Evolutionary conservation across 2,888 invertebrate species (phyloP).

Genomic region (Carterocephalus palaemon): DNA sequence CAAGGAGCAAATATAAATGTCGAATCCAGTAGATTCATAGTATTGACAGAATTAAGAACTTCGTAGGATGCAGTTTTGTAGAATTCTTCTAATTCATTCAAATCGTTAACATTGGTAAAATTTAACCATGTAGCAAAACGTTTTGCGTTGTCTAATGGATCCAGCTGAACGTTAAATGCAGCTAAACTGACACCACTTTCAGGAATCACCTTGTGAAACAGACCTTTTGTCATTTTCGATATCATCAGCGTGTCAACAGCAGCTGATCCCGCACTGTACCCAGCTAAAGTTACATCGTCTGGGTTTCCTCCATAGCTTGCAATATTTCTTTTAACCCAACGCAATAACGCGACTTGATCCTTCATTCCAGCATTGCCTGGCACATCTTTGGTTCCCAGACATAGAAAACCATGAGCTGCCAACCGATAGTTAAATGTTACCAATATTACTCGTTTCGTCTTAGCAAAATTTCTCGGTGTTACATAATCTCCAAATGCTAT

Average conservation of each 20-base stretch:
- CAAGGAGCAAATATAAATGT: conserved; percentile 34
- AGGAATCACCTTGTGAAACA: conserved; percentile 47
- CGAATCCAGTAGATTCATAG: conserved; percentile 30
- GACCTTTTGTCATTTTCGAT: conserved; percentile 41
- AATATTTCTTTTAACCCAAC: conserved; percentile 43
- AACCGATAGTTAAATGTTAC: conserved; percentile 53
- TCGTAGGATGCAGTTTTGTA: conserved; percentile 43
- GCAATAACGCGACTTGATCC: conserved; percentile 50
- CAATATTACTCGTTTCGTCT: conserved; percentile 39
- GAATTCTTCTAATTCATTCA: conserved; percentile 45
- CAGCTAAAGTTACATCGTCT: conserved; percentile 50
- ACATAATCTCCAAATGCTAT: conserved; percentile 43
- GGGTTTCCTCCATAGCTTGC: conserved; percentile 52
- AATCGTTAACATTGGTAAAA: conserved; percentile 40
- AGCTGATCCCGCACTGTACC: conserved; percentile 50
- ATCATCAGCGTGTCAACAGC: conserved; percentile 48
- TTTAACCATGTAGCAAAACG: conserved; percentile 39
- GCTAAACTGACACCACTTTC: conserved; percentile 46
- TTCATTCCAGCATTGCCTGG: conserved; percentile 62
- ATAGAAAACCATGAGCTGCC: conserved; percentile 46
- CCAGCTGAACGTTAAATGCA: conserved; percentile 39
- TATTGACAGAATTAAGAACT: conserved; percentile 30
- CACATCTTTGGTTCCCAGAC: conserved; percentile 47
- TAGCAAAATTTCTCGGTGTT: conserved; percentile 37
- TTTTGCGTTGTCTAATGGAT: conserved; percentile 47